These are phyloP conservation scores for Tinamus major DNA, from an alignment of 2,797 vertebrate species.

Conservation along the genomic window DNA sequence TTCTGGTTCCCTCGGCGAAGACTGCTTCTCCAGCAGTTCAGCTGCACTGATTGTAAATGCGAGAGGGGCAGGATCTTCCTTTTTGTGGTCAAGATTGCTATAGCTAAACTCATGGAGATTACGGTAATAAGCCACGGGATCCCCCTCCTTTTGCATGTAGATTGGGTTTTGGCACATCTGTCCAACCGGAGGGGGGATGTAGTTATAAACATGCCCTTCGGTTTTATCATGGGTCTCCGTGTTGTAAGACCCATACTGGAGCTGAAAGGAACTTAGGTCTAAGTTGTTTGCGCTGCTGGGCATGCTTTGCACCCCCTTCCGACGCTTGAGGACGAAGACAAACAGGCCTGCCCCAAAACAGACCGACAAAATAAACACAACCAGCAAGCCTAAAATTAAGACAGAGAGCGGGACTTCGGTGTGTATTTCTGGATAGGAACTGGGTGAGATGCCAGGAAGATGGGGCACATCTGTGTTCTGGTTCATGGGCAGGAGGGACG, in stretches of 20 bases:
- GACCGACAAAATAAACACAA: slow-evolving; percentile 96
- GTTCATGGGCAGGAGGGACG: slow-evolving; percentile 83
- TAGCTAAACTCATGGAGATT: slow-evolving; percentile 94
- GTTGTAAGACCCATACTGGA: slow-evolving; percentile 94
- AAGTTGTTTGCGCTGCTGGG: slow-evolving; percentile 90
- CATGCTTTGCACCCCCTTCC: slow-evolving; percentile 88
- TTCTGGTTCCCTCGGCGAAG: slow-evolving; percentile 83
- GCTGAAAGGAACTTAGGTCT: slow-evolving; percentile 94
- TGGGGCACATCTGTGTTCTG: slow-evolving; percentile 83
- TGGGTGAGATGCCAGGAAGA: slow-evolving; percentile 82
- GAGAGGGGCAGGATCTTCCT: slow-evolving; percentile 83
- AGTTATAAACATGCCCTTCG: slow-evolving; percentile 95
- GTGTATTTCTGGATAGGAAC: slow-evolving; percentile 86
- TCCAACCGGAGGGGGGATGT: slow-evolving; percentile 92
- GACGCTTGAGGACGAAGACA: slow-evolving; percentile 94
- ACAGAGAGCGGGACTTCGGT: slow-evolving; percentile 95
- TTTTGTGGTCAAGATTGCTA: slow-evolving; percentile 86
- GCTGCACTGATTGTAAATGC: slow-evolving; percentile 94
- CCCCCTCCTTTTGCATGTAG: slow-evolving; percentile 96
- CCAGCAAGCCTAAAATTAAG: slow-evolving; percentile 94
- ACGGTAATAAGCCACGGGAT: slow-evolving; percentile 91
- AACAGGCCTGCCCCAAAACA: slow-evolving; percentile 97
- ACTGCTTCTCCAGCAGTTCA: slow-evolving; percentile 90
- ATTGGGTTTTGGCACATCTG: slow-evolving; percentile 99
- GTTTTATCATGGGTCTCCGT: slow-evolving; percentile 87